Conservation (phyloP, 1,140 invertebrate species). For the Gonioctena quinquepunctata region DNA sequence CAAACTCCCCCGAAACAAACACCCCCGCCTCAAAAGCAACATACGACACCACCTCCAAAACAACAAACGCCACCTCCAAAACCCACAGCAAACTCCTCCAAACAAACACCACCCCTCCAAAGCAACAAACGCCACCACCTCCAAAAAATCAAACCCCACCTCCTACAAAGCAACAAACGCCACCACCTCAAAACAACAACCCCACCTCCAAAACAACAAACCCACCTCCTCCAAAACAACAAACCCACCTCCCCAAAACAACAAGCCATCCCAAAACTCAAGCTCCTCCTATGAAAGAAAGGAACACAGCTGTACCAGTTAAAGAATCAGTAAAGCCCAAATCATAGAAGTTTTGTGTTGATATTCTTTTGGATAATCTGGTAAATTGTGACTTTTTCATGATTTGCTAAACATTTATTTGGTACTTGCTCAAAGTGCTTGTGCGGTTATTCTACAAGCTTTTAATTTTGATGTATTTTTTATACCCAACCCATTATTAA, state of each 20-base stretch:
- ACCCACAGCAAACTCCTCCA: too few relatives aligned
- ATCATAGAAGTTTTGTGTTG: background rate
- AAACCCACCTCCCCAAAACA: background rate
- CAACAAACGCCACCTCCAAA: conserved; percentile 11
- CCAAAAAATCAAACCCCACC: background rate
- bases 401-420: too few relatives aligned
- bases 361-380: background rate
- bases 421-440: too few relatives aligned
- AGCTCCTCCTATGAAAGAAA: background rate
- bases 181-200: background rate
- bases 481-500: background rate
- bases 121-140: too few relatives aligned
- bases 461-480: too few relatives aligned
- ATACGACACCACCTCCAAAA: conserved; percentile 10
- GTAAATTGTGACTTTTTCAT: background rate
- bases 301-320: background rate
- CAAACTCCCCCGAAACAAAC: background rate
- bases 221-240: too few relatives aligned
- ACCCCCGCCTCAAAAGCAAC: background rate
- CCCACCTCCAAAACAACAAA: too few relatives aligned
- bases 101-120: too few relatives aligned
- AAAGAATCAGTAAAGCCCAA: background rate
- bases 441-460: too few relatives aligned
- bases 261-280: background rate
- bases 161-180: background rate